These are phyloP conservation scores for Macrochelys suwanniensis DNA, from an alignment of 2,797 vertebrate species.

Conservation along the genomic window DNA sequence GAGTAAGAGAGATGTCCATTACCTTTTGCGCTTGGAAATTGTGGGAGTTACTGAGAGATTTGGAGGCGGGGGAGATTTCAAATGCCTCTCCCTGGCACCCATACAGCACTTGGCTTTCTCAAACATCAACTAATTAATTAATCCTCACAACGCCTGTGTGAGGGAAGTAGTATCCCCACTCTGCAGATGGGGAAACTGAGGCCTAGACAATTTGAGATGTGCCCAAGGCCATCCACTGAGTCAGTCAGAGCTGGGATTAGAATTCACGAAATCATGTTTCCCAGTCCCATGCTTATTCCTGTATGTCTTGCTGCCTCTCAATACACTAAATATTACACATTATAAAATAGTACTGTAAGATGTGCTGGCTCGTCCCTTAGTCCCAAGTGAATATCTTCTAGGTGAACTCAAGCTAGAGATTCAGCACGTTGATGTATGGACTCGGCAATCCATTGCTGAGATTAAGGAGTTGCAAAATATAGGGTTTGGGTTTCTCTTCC, in stretches of 20 bases:
- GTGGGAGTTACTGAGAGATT: not conserved
- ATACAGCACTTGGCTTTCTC: not conserved
- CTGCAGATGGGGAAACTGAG: accelerated
- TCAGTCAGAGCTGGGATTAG: not conserved
- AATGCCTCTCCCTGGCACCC: not conserved
- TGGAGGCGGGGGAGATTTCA: not conserved
- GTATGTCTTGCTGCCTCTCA: not conserved
- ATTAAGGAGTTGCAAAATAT: not conserved
- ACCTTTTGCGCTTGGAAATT: not conserved
- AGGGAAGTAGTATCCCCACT: not conserved
- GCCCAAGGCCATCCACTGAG: not conserved
- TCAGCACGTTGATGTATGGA: not conserved
- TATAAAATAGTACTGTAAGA: not conserved
- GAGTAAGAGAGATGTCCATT: not conserved
- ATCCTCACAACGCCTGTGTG: not conserved
- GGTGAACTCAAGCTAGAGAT: not conserved
- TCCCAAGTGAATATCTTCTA: not conserved
- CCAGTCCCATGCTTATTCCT: accelerated
- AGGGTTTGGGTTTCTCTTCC: not conserved
- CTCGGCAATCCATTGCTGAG: not conserved
- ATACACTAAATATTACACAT: not conserved
- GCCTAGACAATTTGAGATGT: not conserved
- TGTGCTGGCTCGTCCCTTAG: not conserved
- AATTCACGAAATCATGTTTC: not conserved
- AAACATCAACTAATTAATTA: not conserved